phyloP scores from a whole-genome alignment of 2,888 invertebrate species.

The Drosophila algonquin region DNA sequence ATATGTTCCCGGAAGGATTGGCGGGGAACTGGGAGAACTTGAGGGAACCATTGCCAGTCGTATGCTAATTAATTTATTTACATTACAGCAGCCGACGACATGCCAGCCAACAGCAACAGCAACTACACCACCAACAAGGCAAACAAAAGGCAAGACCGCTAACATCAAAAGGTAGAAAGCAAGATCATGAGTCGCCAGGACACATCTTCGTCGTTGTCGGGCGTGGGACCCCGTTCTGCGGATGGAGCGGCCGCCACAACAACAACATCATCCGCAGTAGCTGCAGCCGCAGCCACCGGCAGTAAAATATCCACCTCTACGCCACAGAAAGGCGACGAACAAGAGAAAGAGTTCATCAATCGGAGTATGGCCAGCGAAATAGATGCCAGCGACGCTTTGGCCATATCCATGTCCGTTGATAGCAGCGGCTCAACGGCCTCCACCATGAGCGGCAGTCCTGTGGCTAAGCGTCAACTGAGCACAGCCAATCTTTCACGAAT shows the following conservation, averaged over 20 bases:
- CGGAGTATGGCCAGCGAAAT: conserved; percentile 60
- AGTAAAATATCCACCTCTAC: conserved; percentile 81
- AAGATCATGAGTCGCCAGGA: conserved; percentile 73
- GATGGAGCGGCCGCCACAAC: conserved; percentile 25
- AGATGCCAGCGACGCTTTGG: conserved; percentile 60
- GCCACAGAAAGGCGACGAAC: conserved; percentile 69
- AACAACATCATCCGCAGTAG: conserved; percentile 19
- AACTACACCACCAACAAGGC: conserved; percentile 23
- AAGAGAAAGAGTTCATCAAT: conserved; percentile 56
- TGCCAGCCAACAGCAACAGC: conserved; percentile 43
- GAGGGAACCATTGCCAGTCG: conserved; percentile 37
- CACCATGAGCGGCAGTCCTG: conserved; percentile 64
- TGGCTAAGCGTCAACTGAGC: conserved; percentile 77
- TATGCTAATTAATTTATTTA: conserved; percentile 59
- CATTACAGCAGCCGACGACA: conserved; percentile 49
- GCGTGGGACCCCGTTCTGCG: conserved; percentile 1
- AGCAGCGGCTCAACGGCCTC: conserved; percentile 45
- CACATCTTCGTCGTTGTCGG: conserved; percentile 31
- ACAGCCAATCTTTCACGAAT: conserved; percentile 70
- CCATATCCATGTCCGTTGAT: conserved; percentile 60
- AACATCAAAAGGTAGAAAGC: conserved; percentile 28
- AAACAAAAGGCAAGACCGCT: conserved; percentile 53
- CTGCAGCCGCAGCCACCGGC: conserved; percentile 36
- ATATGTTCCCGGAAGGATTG: not conserved
- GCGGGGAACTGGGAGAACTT: conserved; percentile 9